phyloP scores from a whole-genome alignment of 1,140 invertebrate species.

The Drosophila kurseongensis region DNA sequence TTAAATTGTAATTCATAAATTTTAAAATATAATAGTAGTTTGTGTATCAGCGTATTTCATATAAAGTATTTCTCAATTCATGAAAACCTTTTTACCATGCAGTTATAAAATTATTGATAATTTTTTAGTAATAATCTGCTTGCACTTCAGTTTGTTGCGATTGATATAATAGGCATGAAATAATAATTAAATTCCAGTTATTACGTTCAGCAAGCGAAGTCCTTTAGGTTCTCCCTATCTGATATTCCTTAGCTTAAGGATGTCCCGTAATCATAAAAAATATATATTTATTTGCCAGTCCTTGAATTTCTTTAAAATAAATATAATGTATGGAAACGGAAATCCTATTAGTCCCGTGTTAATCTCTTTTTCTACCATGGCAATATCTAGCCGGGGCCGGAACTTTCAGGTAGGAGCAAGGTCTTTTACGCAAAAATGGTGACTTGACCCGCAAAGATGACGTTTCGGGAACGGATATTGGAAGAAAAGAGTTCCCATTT shows the following conservation, averaged over 20 bases:
- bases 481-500: background rate
- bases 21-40: conserved; percentile 1
- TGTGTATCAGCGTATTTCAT: background rate
- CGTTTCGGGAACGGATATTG: background rate
- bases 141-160: no score
- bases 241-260: background rate
- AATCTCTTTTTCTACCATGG: conserved; percentile 17
- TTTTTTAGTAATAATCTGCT: no score
- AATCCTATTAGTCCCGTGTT: background rate
- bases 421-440: background rate
- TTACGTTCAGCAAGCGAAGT: background rate
- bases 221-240: background rate
- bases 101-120: no score
- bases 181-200: background rate
- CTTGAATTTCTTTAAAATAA: background rate
- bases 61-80: background rate
- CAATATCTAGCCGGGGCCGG: background rate
- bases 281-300: conserved; percentile 1
- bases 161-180: background rate
- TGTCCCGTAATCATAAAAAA: background rate
- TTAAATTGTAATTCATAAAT: background rate
- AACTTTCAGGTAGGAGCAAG: background rate
- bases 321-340: background rate
- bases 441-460: background rate
- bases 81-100: no score